Base-by-base conservation (phyloP, 2,113 vertebrate genomes). In the Lagopus leucura region DNA sequence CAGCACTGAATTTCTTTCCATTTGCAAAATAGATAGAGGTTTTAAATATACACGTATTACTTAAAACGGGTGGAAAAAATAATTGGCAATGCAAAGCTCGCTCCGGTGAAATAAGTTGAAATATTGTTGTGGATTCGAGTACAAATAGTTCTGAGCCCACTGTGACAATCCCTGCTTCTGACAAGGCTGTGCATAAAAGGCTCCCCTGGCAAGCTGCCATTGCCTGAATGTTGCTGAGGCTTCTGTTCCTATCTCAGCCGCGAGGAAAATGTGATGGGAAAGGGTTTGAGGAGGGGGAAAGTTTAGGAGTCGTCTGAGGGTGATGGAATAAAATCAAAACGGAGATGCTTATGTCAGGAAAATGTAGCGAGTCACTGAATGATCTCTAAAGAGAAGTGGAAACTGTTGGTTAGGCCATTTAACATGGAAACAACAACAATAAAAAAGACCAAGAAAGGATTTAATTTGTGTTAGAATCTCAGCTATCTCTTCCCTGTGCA, bases 311-410 rank as follows among this genome's bases (percentile, higher is more conserved):
- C 15, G 30, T 73, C 20, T 70, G 64, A 90, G 76, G 50, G 54
- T 2, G 9, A 43, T 6, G 38, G 48, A 83, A 77, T 58, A 6
- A 52, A 52, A 38, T 61, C 38, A 61, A 79, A 72, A 57, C 20
- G 38, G 48, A 72, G 54, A 32, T 64, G 38, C 20, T 88, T 47
- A 5, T 42, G 43, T 52, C 67, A 79, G 54, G 63, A 82, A 82
- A 76, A 42, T 2, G 0, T 30, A 30, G 11, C 0, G 0, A 75
- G 63, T 60, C 43, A 42, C 42, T 52, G 75, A 85, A 38, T 57
- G 47, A 61, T 5, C 34, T 65, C 4, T 40, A 36, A 50, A 45
- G 58, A 80, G 32, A 73, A 77, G 19, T n/a, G 15, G 32, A 47
- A 78, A 60, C 28, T 3, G 5, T 27, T 63, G 38, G 8, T 42